These are phyloP conservation scores for Tichodroma muraria DNA, from an alignment of 2,113 vertebrate genomes.

Conservation along the genomic window DNA sequence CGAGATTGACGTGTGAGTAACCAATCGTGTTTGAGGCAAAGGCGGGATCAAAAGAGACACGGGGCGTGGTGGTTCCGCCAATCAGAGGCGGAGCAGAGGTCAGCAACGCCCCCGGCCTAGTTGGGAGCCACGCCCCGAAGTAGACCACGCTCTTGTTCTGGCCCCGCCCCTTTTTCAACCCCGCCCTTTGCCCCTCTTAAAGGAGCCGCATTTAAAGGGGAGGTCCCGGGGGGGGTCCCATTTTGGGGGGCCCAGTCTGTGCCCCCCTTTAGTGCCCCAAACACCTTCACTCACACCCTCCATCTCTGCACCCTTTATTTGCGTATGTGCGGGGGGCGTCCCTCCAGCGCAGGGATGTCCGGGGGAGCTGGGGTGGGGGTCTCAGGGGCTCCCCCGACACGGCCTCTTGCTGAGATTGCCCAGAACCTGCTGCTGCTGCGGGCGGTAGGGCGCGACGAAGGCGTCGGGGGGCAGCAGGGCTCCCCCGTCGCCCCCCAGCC, in stretches of 20 bases:
- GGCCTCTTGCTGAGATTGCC: background rate
- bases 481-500: background rate
- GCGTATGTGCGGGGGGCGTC: background rate
- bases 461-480: background rate
- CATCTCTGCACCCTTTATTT: background rate
- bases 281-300: background rate
- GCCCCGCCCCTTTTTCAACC: fast-evolving
- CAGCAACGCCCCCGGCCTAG: fast-evolving
- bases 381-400: background rate
- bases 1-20: background rate
- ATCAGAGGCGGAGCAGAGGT: background rate
- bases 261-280: too few species aligned
- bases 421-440: background rate
- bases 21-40: background rate
- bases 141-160: fast-evolving
- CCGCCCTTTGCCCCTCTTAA: background rate
- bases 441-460: background rate
- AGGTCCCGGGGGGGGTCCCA: too few species aligned
- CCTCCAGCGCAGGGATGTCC: too few species aligned
- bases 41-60: fast-evolving
- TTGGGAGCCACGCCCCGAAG: background rate
- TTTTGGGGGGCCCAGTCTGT: too few species aligned
- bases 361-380: too few species aligned
- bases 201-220: background rate
- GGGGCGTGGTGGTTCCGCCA: background rate